These are phyloP conservation scores for Drosophila jambulina DNA, from an alignment of 1,140 invertebrate genomes.

Conservation along the genomic window DNA sequence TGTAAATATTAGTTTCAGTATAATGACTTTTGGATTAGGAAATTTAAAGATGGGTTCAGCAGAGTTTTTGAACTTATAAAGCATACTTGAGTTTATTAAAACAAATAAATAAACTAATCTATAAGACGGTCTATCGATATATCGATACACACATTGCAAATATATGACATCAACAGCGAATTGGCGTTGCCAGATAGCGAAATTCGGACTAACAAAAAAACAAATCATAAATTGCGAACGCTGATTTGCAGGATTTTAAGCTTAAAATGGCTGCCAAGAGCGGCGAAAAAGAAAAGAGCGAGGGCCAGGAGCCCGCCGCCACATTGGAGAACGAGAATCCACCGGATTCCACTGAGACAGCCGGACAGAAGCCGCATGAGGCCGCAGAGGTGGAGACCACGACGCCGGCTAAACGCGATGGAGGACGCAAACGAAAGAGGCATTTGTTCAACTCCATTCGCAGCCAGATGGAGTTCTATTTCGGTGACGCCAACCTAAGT, in stretches of 20 bases:
- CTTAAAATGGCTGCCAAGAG: conserved; percentile 28
- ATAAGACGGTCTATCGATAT: neutral
- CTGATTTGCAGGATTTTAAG: neutral
- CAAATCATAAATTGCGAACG: neutral
- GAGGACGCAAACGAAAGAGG: conserved; percentile 86
- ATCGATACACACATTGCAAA: conserved; percentile 1
- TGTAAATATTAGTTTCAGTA: neutral
- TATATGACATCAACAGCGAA: conserved; percentile 1
- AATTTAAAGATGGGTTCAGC: neutral
- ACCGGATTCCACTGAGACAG: neutral
- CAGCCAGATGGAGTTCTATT: conserved; percentile 97
- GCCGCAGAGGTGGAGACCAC: neutral
- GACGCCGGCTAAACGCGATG: conserved; percentile 16
- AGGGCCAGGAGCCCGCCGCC: conserved; percentile 16
- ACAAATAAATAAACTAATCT: neutral
- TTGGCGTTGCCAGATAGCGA: conserved; percentile 10
- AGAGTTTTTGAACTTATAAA: neutral
- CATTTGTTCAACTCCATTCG: conserved; percentile 89
- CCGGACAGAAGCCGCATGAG: conserved; percentile 5
- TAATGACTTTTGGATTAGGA: neutral
- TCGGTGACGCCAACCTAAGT: conserved; percentile 94
- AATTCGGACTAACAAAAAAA: neutral
- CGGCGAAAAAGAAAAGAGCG: conserved; percentile 22
- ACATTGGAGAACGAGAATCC: neutral
- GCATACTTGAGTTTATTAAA: neutral